These are phyloP conservation scores for Coluber constrictor DNA, from an alignment of 2,797 vertebrate genomes.

Conservation along the genomic window DNA sequence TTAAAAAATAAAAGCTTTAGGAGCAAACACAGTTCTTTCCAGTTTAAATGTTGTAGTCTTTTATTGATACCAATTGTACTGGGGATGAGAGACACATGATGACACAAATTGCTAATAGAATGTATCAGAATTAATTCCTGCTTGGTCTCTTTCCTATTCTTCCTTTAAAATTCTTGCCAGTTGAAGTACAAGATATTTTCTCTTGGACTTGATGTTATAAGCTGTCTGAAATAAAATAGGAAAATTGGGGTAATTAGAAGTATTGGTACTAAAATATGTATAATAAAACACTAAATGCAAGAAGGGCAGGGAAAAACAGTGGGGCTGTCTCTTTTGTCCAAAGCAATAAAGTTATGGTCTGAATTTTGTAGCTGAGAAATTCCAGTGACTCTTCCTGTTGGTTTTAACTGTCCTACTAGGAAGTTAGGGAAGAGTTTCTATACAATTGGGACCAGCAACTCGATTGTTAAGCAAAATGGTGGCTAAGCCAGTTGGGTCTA, in stretches of 20 bases:
- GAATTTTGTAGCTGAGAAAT: conserved; percentile 47
- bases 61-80: conserved; percentile 58
- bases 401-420: not conserved
- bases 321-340: conserved; percentile 22
- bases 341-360: conserved; percentile 28
- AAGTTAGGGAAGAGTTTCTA: not conserved
- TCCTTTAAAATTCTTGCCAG: conserved; percentile 36
- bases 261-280: conserved; percentile 37
- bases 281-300: conserved; percentile 44
- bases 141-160: conserved; percentile 46
- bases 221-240: conserved; percentile 46
- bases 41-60: conserved; percentile 57
- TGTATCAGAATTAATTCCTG: conserved; percentile 68
- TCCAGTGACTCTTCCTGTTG: not conserved
- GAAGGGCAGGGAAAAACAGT: conserved; percentile 31
- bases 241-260: conserved; percentile 43
- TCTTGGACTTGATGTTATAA: conserved; percentile 58
- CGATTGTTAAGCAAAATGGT: not conserved
- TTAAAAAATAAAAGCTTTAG: not conserved
- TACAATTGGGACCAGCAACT: not conserved
- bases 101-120: conserved; percentile 66
- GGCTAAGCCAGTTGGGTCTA: not conserved
- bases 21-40: conserved; percentile 65
- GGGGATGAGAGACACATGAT: conserved; percentile 65
- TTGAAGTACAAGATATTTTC: conserved; percentile 61